Evolutionary conservation across 2,113 vertebrate genomes (phyloP).

Genomic region (Oreochromis tanganicae): DNA sequence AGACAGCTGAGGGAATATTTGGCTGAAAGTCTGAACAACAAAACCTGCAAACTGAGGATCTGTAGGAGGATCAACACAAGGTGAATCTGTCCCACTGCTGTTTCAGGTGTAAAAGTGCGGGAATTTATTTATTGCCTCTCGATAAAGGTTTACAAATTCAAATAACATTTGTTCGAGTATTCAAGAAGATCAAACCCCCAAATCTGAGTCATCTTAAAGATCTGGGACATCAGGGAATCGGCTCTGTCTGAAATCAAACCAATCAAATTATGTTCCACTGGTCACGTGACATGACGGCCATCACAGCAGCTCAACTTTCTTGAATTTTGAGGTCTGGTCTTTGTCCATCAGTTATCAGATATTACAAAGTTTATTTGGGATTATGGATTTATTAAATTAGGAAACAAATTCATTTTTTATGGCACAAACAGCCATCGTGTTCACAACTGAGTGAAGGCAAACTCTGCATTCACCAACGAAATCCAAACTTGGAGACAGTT

Average conservation of each 20-base stretch:
- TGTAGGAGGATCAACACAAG: background rate
- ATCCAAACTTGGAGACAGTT: background rate
- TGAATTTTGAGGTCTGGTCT: background rate
- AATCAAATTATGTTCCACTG: background rate
- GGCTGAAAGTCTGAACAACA: background rate
- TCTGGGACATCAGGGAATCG: background rate
- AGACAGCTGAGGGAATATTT: background rate
- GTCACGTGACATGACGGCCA: rapidly evolving
- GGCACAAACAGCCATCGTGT: background rate
- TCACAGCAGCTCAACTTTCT: background rate
- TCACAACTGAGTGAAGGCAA: background rate
- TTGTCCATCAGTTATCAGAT: background rate
- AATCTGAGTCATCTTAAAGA: background rate
- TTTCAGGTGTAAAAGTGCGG: background rate
- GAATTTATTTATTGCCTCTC: rapidly evolving
- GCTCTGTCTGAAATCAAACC: rapidly evolving
- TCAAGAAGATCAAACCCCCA: rapidly evolving
- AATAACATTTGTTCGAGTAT: background rate
- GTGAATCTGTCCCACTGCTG: background rate
- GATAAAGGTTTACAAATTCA: background rate
- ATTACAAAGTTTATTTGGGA: background rate
- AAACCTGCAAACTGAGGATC: background rate
- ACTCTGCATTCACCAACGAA: background rate
- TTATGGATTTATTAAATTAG: background rate
- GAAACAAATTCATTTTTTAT: background rate